Conservation (phyloP, 53 echinoderm and acorn worm genomes). For the Hippasteria phrygiana region DNA sequence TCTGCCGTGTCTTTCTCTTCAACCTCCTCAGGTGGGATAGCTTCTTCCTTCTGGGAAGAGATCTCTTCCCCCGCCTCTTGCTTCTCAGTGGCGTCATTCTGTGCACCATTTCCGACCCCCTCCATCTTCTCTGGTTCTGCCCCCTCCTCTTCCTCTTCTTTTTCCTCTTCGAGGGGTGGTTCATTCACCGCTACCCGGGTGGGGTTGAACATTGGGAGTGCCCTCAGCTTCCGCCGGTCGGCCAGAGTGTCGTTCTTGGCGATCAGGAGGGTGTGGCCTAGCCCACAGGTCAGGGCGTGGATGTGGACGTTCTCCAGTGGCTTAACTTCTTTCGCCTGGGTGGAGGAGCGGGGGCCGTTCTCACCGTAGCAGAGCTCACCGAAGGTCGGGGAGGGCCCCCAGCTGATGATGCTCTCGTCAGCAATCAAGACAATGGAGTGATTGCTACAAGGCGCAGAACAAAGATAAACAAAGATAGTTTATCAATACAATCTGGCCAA, state of each 20-base stretch:
- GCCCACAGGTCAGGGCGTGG: slow-evolving; percentile 82
- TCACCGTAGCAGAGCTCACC: slow-evolving; percentile 98
- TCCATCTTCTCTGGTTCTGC: background rate
- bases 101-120: slow-evolving; percentile 4
- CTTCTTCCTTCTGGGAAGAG: background rate
- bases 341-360: slow-evolving; percentile 83
- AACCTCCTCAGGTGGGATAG: background rate
- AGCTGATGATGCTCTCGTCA: slow-evolving; percentile 92
- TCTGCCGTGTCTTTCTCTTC: background rate
- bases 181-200: slow-evolving; percentile 54
- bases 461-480: too few species aligned
- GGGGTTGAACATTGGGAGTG: slow-evolving; percentile 82
- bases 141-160: slow-evolving; percentile 28
- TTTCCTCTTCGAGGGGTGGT: slow-evolving; percentile 38
- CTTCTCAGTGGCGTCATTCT: background rate
- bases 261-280: slow-evolving; percentile 87
- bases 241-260: slow-evolving; percentile 83
- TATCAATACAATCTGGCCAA: background rate
- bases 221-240: slow-evolving; percentile 73
- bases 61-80: background rate
- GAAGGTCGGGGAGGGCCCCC: slow-evolving; percentile 97
- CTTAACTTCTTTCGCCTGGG: slow-evolving; percentile 81
- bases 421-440: slow-evolving; percentile 90
- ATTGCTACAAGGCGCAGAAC: slow-evolving; percentile 64
- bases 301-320: slow-evolving; percentile 79